Evolutionary conservation across 1,140 invertebrate species (phyloP), one percentile per base, ranked within the genome.

Genomic region (Tyrophagus putrescentiae): DNA sequence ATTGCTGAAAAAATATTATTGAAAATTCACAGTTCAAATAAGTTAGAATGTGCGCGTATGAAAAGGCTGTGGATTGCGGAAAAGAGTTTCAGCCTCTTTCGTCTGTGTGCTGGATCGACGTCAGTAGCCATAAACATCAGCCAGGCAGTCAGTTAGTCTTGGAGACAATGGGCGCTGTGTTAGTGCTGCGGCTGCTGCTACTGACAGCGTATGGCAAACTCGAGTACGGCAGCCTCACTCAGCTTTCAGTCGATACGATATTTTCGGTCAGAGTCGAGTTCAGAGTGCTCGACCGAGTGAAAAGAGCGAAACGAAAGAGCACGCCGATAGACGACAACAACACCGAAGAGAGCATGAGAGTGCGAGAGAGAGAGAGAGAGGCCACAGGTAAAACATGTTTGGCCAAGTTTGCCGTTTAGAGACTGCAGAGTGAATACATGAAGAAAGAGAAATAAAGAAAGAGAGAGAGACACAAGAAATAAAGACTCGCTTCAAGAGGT

Each of bases 361-460:
- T 13, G 21, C 13, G 36, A 39, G 45, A 48, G 45, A 18, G 45
- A 48, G 18, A 48, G 7, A 48, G 7, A 48, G 45, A 48, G 45
- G 31, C 7, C 45, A 48, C 45, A 48, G 45, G 45, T 48, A 48
- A 48, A 48, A 48, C 45, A 48, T 48, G 45, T 48, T 48, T 48
- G 45, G 36, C 36, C 21, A 39, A 39, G 36, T 39, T 21, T 39
- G 36, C 18, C 45, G 45, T 48, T 48, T 48, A 48, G 31, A 21
- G n/a, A n/a, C n/a, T n/a, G n/a, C n/a, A n/a, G n/a, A n/a, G n/a
- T n/a, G n/a, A n/a, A n/a, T n/a, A n/a, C n/a, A n/a, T n/a, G n/a
- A n/a, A n/a, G n/a, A n/a, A n/a, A n/a, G n/a, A n/a, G n/a, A n/a
- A n/a, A n/a, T n/a, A n/a, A n/a, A n/a, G n/a, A n/a, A n/a, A n/a